Evolutionary conservation across 1,140 invertebrate species (phyloP).

Genomic region (Lordiphosa stackelbergi): DNA sequence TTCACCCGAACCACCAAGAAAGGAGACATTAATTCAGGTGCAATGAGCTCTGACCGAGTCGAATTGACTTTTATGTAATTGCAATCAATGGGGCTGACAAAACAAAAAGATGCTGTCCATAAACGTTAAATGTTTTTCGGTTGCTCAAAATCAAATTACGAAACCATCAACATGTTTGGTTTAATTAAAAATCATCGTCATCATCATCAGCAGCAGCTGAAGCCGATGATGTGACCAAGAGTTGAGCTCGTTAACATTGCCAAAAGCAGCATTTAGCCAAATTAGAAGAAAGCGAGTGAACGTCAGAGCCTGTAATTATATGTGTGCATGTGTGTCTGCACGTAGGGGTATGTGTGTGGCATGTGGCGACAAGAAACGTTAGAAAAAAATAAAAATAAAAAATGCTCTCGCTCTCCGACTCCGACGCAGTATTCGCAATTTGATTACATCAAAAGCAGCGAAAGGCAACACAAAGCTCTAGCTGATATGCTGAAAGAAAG

Average conservation of each 20-base stretch:
- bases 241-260: slow-evolving; percentile 46
- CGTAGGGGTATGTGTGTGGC: background rate
- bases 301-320: slow-evolving; percentile 24
- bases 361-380: slow-evolving; percentile 18
- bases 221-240: slow-evolving; percentile 32
- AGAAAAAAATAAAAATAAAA: slow-evolving; percentile 34
- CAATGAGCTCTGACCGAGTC: slow-evolving; percentile 52
- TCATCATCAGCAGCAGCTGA: slow-evolving; percentile 7
- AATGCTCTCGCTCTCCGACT: slow-evolving; percentile 14
- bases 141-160: slow-evolving; percentile 49
- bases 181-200: slow-evolving; percentile 53
- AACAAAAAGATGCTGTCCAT: slow-evolving; percentile 34
- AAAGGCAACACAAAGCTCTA: slow-evolving; percentile 33
- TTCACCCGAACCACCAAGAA: slow-evolving; percentile 41
- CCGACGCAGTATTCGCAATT: slow-evolving; percentile 53
- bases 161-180: slow-evolving; percentile 40
- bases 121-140: slow-evolving; percentile 33
- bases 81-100: slow-evolving; percentile 52
- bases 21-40: slow-evolving; percentile 26
- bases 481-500: slow-evolving; percentile 41
- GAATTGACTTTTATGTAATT: slow-evolving; percentile 57
- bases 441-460: slow-evolving; percentile 67
- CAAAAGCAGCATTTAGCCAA: slow-evolving; percentile 63
- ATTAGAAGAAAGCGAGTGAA: slow-evolving; percentile 68
- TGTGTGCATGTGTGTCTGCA: background rate